These are phyloP conservation scores for Elgaria multicarinata DNA, from an alignment of 2,113 vertebrate species.

Conservation along the genomic window DNA sequence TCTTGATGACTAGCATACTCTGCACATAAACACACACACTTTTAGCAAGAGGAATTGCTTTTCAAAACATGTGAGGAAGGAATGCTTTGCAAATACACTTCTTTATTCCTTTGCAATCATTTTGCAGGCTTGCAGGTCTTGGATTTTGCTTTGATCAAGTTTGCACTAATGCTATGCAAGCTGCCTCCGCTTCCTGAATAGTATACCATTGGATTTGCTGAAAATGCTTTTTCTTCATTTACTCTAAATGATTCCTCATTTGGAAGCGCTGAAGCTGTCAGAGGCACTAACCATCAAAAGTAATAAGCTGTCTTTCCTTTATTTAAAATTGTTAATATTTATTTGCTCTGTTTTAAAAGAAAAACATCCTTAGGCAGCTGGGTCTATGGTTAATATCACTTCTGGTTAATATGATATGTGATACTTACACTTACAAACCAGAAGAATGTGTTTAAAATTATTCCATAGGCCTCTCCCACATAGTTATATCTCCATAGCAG, in stretches of 20 bases:
- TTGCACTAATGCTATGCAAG: not conserved
- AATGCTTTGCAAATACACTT: not conserved
- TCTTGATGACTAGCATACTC: conserved; percentile 1
- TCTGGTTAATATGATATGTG: conserved; percentile 15
- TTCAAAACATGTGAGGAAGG: not conserved
- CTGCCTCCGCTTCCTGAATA: conserved; percentile 40
- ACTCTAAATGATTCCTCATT: conserved; percentile 21
- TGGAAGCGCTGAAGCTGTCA: conserved; percentile 46
- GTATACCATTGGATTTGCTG: not conserved
- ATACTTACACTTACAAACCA: not conserved
- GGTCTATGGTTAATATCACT: conserved; percentile 20
- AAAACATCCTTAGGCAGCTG: not conserved
- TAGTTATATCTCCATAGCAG: not conserved
- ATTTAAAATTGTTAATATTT: conserved; percentile 46
- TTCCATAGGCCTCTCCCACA: not conserved
- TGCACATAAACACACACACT: not conserved
- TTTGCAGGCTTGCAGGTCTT: conserved; percentile 12
- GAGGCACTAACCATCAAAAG: conserved; percentile 32
- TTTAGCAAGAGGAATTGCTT: conserved; percentile 7
- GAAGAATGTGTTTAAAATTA: conserved; percentile 33
- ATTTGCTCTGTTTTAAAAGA: conserved; percentile 26
- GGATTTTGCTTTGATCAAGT: conserved; percentile 17
- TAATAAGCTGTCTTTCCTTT: conserved; percentile 26
- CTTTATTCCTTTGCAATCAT: not conserved
- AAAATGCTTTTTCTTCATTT: conserved; percentile 39